These are phyloP conservation scores for Aphrophora alni DNA, from an alignment of 2,888 invertebrate species.

Conservation along the genomic window DNA sequence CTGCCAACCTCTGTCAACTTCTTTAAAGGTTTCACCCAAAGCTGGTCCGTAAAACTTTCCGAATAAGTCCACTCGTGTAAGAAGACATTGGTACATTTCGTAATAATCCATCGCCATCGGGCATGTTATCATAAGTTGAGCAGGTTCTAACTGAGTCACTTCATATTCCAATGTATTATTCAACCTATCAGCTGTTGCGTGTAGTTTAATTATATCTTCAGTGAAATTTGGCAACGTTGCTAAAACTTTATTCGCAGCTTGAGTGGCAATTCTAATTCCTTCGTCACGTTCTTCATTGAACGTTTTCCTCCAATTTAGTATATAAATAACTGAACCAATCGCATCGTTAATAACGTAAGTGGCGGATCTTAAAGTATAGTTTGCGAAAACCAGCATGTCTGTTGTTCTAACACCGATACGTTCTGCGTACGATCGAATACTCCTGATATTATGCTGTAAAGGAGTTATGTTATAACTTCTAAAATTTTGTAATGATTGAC, in stretches of 20 bases:
- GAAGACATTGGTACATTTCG: neutral
- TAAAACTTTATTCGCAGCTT: neutral
- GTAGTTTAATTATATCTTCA: neutral
- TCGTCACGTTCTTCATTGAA: neutral
- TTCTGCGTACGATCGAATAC: neutral
- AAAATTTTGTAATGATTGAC: neutral
- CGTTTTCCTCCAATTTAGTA: neutral
- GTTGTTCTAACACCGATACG: neutral
- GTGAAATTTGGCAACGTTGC: neutral
- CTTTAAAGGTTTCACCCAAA: neutral
- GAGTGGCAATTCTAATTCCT: neutral
- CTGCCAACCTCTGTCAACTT: neutral
- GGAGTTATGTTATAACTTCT: neutral
- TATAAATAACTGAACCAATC: neutral
- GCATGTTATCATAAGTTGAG: neutral
- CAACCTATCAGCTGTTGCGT: neutral
- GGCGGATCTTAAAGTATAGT: neutral
- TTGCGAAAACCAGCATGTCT: neutral
- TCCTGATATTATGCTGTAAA: neutral
- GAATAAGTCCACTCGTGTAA: neutral
- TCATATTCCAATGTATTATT: neutral
- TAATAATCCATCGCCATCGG: neutral
- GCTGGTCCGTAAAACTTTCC: neutral
- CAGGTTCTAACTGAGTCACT: neutral
- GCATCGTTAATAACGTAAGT: neutral